Evolutionary conservation across 2,888 invertebrate genomes (phyloP), one percentile per base, ranked within the genome.

Genomic region (Chymomyza amoena): DNA sequence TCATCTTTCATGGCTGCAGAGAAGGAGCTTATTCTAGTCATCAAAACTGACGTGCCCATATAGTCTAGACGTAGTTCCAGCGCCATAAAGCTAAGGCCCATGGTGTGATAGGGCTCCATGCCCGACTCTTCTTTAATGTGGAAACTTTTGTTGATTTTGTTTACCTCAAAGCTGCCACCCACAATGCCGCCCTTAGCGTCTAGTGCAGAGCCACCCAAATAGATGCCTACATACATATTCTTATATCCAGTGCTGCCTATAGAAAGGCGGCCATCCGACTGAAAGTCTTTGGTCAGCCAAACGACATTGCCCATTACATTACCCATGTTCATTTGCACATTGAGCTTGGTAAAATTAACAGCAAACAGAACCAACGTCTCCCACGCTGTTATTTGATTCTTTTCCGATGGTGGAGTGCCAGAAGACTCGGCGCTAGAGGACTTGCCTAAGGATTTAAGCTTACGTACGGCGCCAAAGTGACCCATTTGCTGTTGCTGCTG

Each of bases 321-420:
- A 56, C 99, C 98, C 98, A 99, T 99, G 92, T 99, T 99, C 96
- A 99, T 99, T 90, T 98, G 97, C 10, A 99, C 97, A 91, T 99
- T 98, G 65, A 99, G 93, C 85, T 97, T 95, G 60, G 98, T 97
- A 91, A 99, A 97, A 93, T 99, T 98, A 56, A 99, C 96, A 0
- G 98, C 97, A 92, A 99, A 98, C 68, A 99, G 93, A 4, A 99
- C 99, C 64, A 98, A 93, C 4, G 99, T 98, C 92, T 99, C 98
- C 99, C 99, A 99, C 56, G 97, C 95, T 4, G 96, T 94, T 75
- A 94, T 93, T 70, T 93, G 93, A 79, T 94, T 94, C 67, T 93
- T 92, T 76, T 95, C 94, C 0, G 93, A 93, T 0, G 94, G 93
- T 36, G 93, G 93, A 7, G 94, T 94, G 15, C 91, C 92, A 0